Evolutionary conservation across 2,113 vertebrate genomes (phyloP).

Genomic region (Bos javanicus): DNA sequence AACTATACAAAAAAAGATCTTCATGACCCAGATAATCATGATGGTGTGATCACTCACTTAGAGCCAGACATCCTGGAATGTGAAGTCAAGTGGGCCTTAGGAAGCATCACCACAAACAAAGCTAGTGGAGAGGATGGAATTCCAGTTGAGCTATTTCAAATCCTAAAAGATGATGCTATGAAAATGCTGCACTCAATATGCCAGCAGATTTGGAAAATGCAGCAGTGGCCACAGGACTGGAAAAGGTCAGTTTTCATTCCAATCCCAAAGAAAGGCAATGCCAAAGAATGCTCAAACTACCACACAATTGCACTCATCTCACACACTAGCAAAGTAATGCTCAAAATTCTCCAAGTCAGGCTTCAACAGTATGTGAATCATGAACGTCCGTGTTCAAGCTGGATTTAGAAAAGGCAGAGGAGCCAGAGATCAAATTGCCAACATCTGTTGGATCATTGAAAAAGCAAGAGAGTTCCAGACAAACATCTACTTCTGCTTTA

Average conservation of each 20-base stretch:
- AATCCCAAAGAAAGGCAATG: neutral
- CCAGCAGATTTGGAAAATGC: neutral
- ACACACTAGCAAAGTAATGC: neutral
- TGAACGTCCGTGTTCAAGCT: neutral
- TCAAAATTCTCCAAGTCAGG: neutral
- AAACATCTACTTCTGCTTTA: neutral
- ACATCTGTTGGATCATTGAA: neutral
- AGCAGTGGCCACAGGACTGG: neutral
- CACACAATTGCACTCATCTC: neutral
- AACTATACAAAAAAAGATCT: neutral
- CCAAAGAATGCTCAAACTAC: neutral
- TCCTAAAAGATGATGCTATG: neutral
- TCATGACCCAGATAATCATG: neutral
- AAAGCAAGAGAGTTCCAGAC: neutral
- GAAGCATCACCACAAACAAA: neutral
- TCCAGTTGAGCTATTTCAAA: neutral
- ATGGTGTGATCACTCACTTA: neutral
- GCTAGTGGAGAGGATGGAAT: neutral
- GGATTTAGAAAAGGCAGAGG: neutral
- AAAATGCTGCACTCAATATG: neutral
- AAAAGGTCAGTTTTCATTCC: neutral
- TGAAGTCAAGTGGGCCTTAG: neutral
- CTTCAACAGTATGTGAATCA: neutral
- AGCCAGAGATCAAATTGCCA: neutral
- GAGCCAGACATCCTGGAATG: neutral